Percentiles rank a stretch among this genome's conserved stretches.
Evolutionary conservation across 2,888 invertebrate genomes (phyloP).

Genomic region (Eupithecia pulchellata): DNA sequence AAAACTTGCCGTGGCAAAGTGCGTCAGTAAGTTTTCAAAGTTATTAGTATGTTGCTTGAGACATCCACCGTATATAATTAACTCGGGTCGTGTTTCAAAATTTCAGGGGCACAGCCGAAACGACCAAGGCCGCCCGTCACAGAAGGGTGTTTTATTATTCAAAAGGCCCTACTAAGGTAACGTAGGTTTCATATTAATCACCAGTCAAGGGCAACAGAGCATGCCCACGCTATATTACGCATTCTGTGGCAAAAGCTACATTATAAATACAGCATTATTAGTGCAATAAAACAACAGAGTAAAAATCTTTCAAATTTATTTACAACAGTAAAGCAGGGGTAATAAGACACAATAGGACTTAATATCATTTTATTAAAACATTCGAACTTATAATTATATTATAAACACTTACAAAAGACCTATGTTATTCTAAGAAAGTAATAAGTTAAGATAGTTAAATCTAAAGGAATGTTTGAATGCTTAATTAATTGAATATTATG

Average conservation of each 20-base stretch:
- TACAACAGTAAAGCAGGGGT: conserved; percentile 56
- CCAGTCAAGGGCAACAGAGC: conserved; percentile 44
- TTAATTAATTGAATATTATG: conserved; percentile 76
- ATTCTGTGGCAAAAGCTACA: conserved; percentile 46
- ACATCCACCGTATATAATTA: not conserved
- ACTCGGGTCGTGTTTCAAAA: conserved; percentile 17
- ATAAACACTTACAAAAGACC: conserved; percentile 57
- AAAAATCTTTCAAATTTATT: conserved; percentile 66
- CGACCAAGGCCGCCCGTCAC: conserved; percentile 39
- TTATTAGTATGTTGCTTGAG: conserved; percentile 21
- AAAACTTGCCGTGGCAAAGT: conserved; percentile 7
- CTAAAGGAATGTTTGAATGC: conserved; percentile 60
- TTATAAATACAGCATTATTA: conserved; percentile 63
- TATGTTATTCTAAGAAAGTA: conserved; percentile 61
- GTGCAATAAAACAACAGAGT: conserved; percentile 76
- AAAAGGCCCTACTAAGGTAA: conserved; percentile 42
- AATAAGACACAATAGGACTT: conserved; percentile 57
- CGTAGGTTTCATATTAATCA: conserved; percentile 46
- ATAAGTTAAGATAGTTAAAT: conserved; percentile 57
- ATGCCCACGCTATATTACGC: conserved; percentile 40
- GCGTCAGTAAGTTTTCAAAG: not conserved
- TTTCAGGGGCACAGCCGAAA: conserved; percentile 41
- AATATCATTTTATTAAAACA: conserved; percentile 63
- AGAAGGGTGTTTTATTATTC: conserved; percentile 44
- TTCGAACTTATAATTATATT: conserved; percentile 50